Evolutionary conservation across 2,797 vertebrate species (phyloP), one percentile per base, ranked within the genome.

Genomic region (Neosilurus mollespiculum): DNA sequence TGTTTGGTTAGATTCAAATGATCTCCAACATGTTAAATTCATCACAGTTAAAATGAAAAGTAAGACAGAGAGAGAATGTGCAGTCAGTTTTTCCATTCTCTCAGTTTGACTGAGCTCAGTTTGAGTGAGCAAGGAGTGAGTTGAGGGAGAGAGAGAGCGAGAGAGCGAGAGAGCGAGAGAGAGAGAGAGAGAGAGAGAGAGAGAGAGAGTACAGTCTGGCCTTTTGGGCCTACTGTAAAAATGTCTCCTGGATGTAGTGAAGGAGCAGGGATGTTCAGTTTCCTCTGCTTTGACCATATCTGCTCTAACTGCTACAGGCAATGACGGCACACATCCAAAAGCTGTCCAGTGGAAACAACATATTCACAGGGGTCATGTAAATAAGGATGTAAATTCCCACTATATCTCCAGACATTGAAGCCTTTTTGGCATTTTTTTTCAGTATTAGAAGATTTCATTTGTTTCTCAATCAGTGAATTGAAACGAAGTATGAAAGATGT

Each of bases 81-180:
- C 82, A 86, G 86, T 92, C 89, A 91, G 66, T 88, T 90, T 93
- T 93, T 93, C 92, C 92, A 93, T 91, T 91, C 88, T 83, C 86
- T 92, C 91, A 92, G 88, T 83, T 87, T 65, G 80, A 82, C 88
- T 93, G 91, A 92, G 90, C 91, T 91, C 89, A 90, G 88, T 88
- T 87, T 71, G 86, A 85, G 83, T 88, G 87, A 92, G 89, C 83
- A 84, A 88, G 87, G 86, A 56, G 85, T 86, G 87, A 83, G 87
- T 87, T 75, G 85, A 85, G 81, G 70, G 62, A 18, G 18, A 18
- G 20, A 1, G 18, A 56, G 77, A 84, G 75, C 72, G 70, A 71
- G 78, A 67, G 66, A 76, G 66, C 24, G 58, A 85, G 77, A 84
- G 18, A 71, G 59, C 76, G 65, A 70, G 61, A 69, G 61, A 78